Evolutionary conservation across 1,140 invertebrate species (phyloP).

Genomic region (Ceratitis capitata): DNA sequence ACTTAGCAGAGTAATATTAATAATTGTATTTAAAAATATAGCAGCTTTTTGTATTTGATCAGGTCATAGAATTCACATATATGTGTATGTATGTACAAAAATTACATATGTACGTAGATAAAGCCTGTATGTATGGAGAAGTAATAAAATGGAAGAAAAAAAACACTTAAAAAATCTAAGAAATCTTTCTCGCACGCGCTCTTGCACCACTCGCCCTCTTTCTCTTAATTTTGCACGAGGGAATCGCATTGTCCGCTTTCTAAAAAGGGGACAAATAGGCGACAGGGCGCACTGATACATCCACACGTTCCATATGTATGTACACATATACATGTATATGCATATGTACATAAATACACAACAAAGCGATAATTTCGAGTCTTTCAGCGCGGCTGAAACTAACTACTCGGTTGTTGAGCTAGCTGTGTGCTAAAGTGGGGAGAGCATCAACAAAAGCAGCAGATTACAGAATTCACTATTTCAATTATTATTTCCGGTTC

Average conservation of each 20-base stretch:
- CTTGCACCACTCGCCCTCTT: too few relatives aligned
- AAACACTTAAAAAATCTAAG: too few relatives aligned
- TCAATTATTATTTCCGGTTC: slow-evolving; percentile 6
- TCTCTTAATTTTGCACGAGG: not conserved
- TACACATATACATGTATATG: not conserved
- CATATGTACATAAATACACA: not conserved
- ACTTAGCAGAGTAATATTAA: not conserved
- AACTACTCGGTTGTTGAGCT: not conserved
- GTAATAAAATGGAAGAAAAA: too few relatives aligned
- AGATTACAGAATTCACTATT: slow-evolving; percentile 22
- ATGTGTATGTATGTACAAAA: not conserved
- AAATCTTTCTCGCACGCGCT: too few relatives aligned
- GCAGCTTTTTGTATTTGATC: too few relatives aligned
- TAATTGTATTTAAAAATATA: too few relatives aligned
- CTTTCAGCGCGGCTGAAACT: not conserved
- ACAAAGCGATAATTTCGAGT: not conserved
- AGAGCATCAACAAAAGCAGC: not conserved
- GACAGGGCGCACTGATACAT: slow-evolving; percentile 18
- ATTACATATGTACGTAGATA: too few relatives aligned
- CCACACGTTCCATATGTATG: not conserved
- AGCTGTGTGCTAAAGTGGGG: not conserved
- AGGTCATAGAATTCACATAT: too few relatives aligned
- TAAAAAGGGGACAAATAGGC: slow-evolving; percentile 5
- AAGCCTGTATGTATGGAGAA: too few relatives aligned
- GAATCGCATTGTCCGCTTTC: not conserved